Conservation (phyloP, 1,140 invertebrate genomes). For the Rhysida immarginata region DNA sequence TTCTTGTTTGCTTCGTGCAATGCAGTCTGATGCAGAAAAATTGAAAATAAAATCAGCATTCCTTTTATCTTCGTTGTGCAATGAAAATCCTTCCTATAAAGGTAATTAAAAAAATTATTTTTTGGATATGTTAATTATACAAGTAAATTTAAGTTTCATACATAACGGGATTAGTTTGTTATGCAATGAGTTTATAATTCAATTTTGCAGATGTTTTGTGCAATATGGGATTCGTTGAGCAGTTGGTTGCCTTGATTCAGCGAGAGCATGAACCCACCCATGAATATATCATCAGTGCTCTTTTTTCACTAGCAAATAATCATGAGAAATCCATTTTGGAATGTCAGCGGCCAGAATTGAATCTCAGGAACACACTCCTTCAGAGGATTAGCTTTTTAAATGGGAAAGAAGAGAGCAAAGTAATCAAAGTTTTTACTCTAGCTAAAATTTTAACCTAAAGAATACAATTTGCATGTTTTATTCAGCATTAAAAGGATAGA, state of each 20-base stretch:
- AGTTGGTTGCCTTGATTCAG: slow-evolving; percentile 35
- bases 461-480: no score
- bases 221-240: slow-evolving; percentile 42
- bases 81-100: slow-evolving; percentile 36
- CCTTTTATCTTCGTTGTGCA: slow-evolving; percentile 42
- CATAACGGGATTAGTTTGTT: not conserved
- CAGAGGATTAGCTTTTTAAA: slow-evolving; percentile 27
- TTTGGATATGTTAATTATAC: no score
- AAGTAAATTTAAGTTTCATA: no score
- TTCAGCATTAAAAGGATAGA: no score
- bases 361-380: slow-evolving; percentile 29
- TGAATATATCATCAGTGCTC: slow-evolving; percentile 39
- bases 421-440: no score
- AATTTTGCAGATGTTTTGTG: slow-evolving; percentile 29
- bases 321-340: slow-evolving; percentile 34
- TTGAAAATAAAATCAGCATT: slow-evolving; percentile 52
- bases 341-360: slow-evolving; percentile 34
- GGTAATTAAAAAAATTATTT: no score
- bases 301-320: slow-evolving; percentile 33
- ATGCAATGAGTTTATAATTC: not conserved
- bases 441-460: no score
- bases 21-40: slow-evolving; percentile 42
- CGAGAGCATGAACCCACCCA: slow-evolving; percentile 31
- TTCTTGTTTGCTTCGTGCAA: slow-evolving; percentile 39
- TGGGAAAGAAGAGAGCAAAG: slow-evolving; percentile 26